Evolutionary conservation across 2,888 invertebrate genomes (phyloP).

Genomic region (Trisateles emortualis): DNA sequence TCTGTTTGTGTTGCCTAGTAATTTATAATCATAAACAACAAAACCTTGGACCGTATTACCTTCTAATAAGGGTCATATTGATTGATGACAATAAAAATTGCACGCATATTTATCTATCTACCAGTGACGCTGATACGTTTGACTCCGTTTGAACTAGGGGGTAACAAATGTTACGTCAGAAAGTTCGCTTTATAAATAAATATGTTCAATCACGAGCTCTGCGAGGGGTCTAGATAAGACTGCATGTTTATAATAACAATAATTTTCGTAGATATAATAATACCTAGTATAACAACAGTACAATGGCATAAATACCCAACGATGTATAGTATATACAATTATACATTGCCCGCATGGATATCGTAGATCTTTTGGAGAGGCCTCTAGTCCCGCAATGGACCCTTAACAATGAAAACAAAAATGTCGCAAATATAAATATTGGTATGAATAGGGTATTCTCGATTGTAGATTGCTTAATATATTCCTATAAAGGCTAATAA

Average conservation of each 20-base stretch:
- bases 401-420: no score
- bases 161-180: conserved; percentile 40
- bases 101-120: conserved; percentile 14
- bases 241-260: neutral
- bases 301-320: no score
- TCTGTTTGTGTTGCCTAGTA: neutral
- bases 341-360: no score
- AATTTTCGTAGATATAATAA: neutral
- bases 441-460: no score
- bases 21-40: neutral
- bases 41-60: neutral
- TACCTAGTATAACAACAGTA: no score
- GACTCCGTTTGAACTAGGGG: conserved; percentile 31
- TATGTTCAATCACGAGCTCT: conserved; percentile 12
- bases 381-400: no score
- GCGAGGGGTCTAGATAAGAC: conserved; percentile 28
- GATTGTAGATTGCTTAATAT: no score
- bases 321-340: no score
- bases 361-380: no score
- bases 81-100: conserved; percentile 12
- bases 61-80: conserved; percentile 7
- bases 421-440: no score
- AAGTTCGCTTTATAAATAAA: conserved; percentile 21
- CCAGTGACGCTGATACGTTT: conserved; percentile 23
- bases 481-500: no score